Evolutionary conservation across 2,888 invertebrate species (phyloP).

Genomic region (Folsomia manolachei): DNA sequence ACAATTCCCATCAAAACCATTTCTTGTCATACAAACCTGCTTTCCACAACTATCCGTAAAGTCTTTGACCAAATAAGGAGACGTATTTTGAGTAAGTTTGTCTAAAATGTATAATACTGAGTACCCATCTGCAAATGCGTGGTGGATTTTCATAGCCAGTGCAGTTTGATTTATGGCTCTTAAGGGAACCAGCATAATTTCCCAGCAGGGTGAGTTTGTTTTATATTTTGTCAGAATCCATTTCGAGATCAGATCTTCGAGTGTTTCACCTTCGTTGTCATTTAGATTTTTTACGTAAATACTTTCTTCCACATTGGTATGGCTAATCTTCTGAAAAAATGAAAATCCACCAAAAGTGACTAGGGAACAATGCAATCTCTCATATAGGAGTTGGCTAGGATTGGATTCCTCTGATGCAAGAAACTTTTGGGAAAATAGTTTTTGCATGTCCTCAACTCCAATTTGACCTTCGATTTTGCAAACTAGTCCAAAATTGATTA

Average conservation of each 20-base stretch:
- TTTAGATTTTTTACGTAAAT: not conserved
- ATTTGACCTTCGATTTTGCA: not conserved
- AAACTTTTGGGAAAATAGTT: constrained; percentile 12
- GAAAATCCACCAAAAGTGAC: constrained; percentile 16
- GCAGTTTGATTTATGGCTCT: not conserved
- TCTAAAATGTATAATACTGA: constrained; percentile 27
- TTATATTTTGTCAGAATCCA: constrained; percentile 12
- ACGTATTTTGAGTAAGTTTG: constrained; percentile 14
- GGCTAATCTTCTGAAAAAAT: not conserved
- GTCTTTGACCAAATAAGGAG: constrained; percentile 29
- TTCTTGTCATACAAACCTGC: not conserved
- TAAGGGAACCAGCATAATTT: constrained; percentile 15
- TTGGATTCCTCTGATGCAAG: not conserved
- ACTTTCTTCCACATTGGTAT: constrained; percentile 7
- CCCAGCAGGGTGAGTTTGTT: constrained; percentile 16
- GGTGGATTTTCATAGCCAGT: constrained; percentile 31
- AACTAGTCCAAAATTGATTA: constrained; percentile 18
- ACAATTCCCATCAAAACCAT: not conserved
- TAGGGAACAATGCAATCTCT: constrained; percentile 16
- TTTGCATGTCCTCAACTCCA: not conserved
- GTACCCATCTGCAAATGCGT: constrained; percentile 28
- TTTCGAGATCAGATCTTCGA: constrained; percentile 3
- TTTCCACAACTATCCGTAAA: constrained; percentile 9
- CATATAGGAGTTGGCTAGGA: not conserved
- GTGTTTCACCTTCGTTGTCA: not conserved